Evolutionary conservation across 2,113 vertebrate species (phyloP), one percentile per base, ranked within the genome.

Genomic region (Lepisosteus oculatus): DNA sequence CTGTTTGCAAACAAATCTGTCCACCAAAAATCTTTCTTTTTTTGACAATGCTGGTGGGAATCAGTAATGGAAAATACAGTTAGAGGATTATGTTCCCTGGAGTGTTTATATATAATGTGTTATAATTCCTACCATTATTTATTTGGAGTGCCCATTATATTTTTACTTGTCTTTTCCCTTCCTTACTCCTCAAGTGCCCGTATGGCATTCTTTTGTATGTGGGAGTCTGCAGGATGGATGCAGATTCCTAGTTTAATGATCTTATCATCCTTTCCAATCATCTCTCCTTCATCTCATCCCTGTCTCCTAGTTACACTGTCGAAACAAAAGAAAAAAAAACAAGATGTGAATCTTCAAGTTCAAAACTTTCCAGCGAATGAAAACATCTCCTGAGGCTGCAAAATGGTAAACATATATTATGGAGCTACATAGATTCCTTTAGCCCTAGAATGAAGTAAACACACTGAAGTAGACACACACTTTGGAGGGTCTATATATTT

Each of bases 221-320:
- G 12, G 47, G 61, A 63, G 61, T 8, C 15, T 1, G 11, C 69
- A 3, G 42, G 61, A 63, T 71, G 41, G 54, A 71, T 29, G 61
- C 4, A 62, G 59, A 54, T 11, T 71, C 69, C 43, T 17, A 62
- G 11, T 45, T 8, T 45, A 71, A 61, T 71, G 69, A 71, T 71
- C 44, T 63, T 41, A 63, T 63, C 59, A 2, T 29, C 43, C 14
- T 15, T 8, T 15, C 8, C n/a, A 51, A 63, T 29, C 29, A 51
- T n/a, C 54, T 45, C 15, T 69, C 7, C 14, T 9, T 8, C 29
- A 11, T 4, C 14, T 9, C 15, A 9, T 29, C 57, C 14, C 6
- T 9, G 6, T 41, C 61, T 63, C 44, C 12, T 17, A 61, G 57
- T 62, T 45, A 12, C 41, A 59, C n/a, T 61, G 14, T 47, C 56